Evolutionary conservation across 2,113 vertebrate genomes (phyloP).

Genomic region (Aramus guarauna): DNA sequence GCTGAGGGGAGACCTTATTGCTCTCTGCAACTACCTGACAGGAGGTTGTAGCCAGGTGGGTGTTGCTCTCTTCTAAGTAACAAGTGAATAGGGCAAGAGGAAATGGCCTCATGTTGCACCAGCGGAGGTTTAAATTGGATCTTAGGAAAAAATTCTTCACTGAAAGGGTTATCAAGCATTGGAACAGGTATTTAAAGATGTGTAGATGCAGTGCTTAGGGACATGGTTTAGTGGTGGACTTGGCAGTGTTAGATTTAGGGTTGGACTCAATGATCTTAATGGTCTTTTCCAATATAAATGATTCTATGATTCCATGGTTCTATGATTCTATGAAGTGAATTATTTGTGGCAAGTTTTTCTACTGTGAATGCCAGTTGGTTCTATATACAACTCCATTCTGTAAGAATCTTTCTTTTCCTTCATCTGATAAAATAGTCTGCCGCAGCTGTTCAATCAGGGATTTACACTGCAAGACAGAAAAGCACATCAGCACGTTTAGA

Average conservation of each 20-base stretch:
- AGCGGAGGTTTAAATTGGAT: background rate
- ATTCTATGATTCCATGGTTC: background rate
- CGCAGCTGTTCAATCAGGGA: background rate
- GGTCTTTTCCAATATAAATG: background rate
- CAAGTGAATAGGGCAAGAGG: background rate
- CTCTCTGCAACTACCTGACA: background rate
- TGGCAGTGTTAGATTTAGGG: background rate
- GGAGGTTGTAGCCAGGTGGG: background rate
- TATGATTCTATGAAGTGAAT: background rate
- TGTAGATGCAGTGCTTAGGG: background rate
- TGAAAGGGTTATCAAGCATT: background rate
- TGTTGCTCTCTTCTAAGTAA: no score
- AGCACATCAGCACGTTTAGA: background rate
- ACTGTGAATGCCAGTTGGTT: background rate
- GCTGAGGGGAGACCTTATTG: background rate
- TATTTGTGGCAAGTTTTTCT: background rate
- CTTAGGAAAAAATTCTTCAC: background rate
- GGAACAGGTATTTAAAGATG: background rate
- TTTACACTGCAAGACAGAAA: background rate
- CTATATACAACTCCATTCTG: background rate
- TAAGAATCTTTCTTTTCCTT: background rate
- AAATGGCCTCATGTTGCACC: rapidly evolving
- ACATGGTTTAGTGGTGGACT: background rate
- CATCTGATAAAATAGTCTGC: background rate
- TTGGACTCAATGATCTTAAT: background rate